Conservation (phyloP, 2,113 vertebrate genomes). For the Sinocyclocheilus grahami region DNA sequence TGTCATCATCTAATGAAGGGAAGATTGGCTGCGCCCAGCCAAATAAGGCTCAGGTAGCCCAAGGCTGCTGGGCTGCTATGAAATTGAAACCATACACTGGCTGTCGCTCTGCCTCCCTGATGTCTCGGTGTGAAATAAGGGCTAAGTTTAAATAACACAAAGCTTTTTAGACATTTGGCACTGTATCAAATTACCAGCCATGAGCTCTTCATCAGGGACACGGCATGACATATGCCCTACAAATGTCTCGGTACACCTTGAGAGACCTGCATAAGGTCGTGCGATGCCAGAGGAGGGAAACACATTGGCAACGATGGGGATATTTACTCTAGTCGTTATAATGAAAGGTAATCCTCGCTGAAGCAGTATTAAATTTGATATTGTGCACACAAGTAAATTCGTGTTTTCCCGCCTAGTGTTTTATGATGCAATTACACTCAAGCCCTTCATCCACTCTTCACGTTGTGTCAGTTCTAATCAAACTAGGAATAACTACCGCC, state of each 20-base stretch:
- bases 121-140: conserved; percentile 59
- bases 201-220: conserved; percentile 57
- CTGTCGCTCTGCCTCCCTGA: conserved; percentile 57
- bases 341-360: conserved; percentile 30
- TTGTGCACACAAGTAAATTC: conserved; percentile 1
- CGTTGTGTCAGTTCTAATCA: conserved; percentile 41
- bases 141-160: conserved; percentile 65
- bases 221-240: conserved; percentile 23
- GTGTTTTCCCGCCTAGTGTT: conserved; percentile 39
- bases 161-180: conserved; percentile 64
- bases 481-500: conserved; percentile 38
- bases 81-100: conserved; percentile 74
- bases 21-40: conserved; percentile 64
- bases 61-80: conserved; percentile 72
- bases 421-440: conserved; percentile 16
- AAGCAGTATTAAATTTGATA: conserved; percentile 27
- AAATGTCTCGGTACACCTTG: conserved; percentile 22
- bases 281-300: conserved; percentile 12
- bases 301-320: neutral
- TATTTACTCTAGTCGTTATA: conserved; percentile 29
- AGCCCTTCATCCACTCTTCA: conserved; percentile 21
- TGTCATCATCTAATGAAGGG: conserved; percentile 63
- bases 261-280: conserved; percentile 22
- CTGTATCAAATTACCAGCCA: conserved; percentile 54
- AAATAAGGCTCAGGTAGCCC: conserved; percentile 74